These are phyloP conservation scores for Ploceus nigricollis DNA, from an alignment of 2,113 vertebrate species.

Conservation along the genomic window DNA sequence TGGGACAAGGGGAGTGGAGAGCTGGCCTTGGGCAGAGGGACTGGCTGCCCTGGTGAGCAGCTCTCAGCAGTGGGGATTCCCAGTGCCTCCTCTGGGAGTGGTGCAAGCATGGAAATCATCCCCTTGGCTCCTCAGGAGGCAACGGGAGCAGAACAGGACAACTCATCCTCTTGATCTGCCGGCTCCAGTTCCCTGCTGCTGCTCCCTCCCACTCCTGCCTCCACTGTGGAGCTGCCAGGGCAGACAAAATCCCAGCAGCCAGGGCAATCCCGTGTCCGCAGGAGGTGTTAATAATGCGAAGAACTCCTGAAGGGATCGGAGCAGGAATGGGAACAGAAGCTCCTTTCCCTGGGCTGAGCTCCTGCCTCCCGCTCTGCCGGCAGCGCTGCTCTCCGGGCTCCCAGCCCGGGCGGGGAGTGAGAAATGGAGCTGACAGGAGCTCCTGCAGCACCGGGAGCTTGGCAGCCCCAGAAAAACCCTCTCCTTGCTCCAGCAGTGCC, in stretches of 20 bases:
- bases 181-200: background rate
- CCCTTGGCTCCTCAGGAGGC: background rate
- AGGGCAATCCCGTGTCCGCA: background rate
- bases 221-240: background rate
- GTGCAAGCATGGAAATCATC: background rate
- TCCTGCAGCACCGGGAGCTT: background rate
- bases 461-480: background rate
- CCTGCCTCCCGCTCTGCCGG: background rate
- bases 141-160: background rate
- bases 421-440: background rate
- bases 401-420: background rate
- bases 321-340: conserved; percentile 3
- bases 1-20: fast-evolving
- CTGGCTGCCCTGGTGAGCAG: background rate
- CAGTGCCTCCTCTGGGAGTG: background rate
- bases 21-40: background rate
- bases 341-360: background rate
- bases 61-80: background rate
- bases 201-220: background rate
- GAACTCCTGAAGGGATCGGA: background rate
- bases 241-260: background rate
- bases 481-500: background rate
- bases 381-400: background rate
- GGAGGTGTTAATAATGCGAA: background rate
- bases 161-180: background rate